phyloP scores from a whole-genome alignment of 2,113 vertebrate genomes.

The Pseudopodoces humilis region DNA sequence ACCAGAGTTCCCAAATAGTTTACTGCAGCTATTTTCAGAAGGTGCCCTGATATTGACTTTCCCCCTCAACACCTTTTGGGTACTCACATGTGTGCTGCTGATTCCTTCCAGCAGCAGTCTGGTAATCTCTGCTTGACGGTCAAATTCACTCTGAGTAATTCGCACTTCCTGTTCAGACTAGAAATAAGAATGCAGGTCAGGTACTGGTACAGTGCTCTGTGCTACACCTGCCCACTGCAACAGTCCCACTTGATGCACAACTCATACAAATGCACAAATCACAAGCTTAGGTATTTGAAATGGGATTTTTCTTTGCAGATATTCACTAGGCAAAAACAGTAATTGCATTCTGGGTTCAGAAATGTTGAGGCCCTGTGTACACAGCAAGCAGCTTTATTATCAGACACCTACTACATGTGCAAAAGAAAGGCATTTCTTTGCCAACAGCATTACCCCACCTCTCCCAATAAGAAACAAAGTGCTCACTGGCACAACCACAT shows the following conservation, averaged over 20 bases:
- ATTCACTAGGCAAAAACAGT: background rate
- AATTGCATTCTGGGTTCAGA: background rate
- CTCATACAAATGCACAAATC: background rate
- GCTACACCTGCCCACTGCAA: background rate
- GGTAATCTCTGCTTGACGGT: constrained; percentile 97
- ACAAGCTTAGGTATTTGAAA: background rate
- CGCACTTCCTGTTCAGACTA: constrained; percentile 96
- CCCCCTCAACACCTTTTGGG: background rate
- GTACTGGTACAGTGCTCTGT: background rate
- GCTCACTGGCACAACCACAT: background rate
- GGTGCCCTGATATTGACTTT: background rate
- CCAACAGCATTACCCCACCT: background rate
- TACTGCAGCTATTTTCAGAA: background rate
- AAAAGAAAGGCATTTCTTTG: background rate
- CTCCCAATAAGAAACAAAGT: background rate
- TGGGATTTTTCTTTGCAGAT: background rate
- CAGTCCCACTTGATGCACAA: background rate
- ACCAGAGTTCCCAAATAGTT: background rate
- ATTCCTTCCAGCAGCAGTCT: constrained; percentile 94
- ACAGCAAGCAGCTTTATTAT: background rate
- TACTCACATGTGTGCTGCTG: constrained; percentile 94
- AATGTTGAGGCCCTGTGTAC: background rate
- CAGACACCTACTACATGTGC: background rate
- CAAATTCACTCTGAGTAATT: constrained; percentile 97
- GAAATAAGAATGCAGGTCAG: constrained; percentile 33